Percentiles rank a stretch among this genome's conserved stretches.
These are phyloP conservation scores for Nipponia nippon DNA, from an alignment of 2,113 vertebrate species.

Conservation along the genomic window DNA sequence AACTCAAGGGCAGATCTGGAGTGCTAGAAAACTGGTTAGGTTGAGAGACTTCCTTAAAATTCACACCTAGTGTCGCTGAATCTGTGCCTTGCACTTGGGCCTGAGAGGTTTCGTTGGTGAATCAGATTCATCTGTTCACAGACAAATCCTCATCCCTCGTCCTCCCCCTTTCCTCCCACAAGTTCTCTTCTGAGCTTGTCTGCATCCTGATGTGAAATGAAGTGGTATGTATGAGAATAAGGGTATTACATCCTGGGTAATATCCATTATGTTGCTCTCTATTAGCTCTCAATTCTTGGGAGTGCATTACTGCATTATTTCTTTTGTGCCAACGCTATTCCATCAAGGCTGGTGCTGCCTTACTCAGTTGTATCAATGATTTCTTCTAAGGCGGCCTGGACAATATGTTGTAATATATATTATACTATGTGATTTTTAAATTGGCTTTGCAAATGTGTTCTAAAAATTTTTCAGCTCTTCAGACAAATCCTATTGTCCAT, in stretches of 20 bases:
- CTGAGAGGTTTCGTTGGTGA: not conserved
- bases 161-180: not conserved
- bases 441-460: not conserved
- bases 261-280: constrained; percentile 40
- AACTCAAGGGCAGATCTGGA: not conserved
- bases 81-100: not conserved
- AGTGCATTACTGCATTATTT: constrained; percentile 33
- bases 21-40: not conserved
- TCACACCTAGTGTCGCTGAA: not conserved
- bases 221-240: constrained; percentile 17
- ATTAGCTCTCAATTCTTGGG: constrained; percentile 36
- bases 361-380: constrained; percentile 22
- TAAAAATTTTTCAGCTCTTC: not conserved
- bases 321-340: constrained; percentile 23
- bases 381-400: not conserved
- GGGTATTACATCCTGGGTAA: constrained; percentile 14
- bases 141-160: not conserved
- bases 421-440: constrained; percentile 12
- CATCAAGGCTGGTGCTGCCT: constrained; percentile 16
- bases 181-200: constrained; percentile 10
- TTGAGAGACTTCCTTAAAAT: not conserved
- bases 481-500: not conserved
- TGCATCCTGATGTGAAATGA: constrained; percentile 10
- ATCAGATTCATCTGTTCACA: not conserved
- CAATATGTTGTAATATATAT: constrained; percentile 23